These are phyloP conservation scores for Zoanthus sociatus DNA, from an alignment of 92 coral and sea anemone species.

Conservation along the genomic window DNA sequence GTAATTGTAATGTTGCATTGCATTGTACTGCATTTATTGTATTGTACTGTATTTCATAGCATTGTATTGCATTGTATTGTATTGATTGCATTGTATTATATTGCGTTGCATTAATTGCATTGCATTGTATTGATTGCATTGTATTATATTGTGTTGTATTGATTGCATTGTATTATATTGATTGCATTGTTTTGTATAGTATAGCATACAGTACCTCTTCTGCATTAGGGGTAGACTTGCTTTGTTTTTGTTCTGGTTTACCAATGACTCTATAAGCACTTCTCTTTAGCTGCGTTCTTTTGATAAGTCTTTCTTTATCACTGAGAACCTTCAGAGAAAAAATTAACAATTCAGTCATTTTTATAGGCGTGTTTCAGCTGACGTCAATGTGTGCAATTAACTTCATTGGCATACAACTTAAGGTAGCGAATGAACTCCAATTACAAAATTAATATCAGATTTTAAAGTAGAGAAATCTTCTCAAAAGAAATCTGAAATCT, in stretches of 20 bases:
- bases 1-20: too few relatives aligned
- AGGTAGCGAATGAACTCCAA: too few relatives aligned
- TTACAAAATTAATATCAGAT: too few relatives aligned
- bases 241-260: constrained; percentile 59
- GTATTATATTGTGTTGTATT: not conserved
- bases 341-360: too few relatives aligned
- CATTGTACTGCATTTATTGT: too few relatives aligned
- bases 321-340: constrained; percentile 71
- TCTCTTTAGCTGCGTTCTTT: constrained; percentile 90
- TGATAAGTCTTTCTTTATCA: constrained; percentile 91
- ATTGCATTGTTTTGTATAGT: not conserved
- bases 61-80: not conserved
- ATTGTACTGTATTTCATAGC: not conserved
- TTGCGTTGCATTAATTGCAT: not conserved
- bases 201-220: not conserved
- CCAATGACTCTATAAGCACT: constrained; percentile 85
- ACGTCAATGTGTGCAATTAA: too few relatives aligned
- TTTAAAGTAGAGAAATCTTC: too few relatives aligned
- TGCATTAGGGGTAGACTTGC: constrained; percentile 1
- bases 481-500: too few relatives aligned
- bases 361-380: too few relatives aligned
- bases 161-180: not conserved
- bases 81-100: not conserved
- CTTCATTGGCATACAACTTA: too few relatives aligned
- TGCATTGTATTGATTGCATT: not conserved